phyloP scores from a whole-genome alignment of 2,797 vertebrate species.

The Oreochromis mossambicus region DNA sequence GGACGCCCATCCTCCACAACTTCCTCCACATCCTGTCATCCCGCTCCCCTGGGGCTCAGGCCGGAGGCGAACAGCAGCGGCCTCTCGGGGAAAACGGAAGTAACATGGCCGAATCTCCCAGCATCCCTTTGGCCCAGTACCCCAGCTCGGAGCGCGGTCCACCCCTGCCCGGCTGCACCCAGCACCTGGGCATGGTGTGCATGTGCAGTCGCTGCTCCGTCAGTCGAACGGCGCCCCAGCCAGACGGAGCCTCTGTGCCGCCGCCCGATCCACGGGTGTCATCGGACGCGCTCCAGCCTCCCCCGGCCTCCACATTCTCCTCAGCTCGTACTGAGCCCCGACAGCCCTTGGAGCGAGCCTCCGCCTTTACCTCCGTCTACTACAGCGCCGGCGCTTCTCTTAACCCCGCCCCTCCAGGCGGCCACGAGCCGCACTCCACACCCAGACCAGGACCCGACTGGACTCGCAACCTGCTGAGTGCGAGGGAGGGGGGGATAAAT shows the following conservation, averaged over 20 bases:
- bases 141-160: conserved; percentile 81
- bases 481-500: conserved; percentile 79
- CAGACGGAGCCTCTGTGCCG: conserved; percentile 72
- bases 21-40: conserved; percentile 98
- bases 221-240: conserved; percentile 77
- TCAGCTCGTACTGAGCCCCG: conserved; percentile 90
- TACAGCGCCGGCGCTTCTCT: conserved; percentile 86
- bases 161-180: conserved; percentile 88
- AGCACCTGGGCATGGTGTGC: conserved; percentile 94
- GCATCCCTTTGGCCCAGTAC: conserved; percentile 86
- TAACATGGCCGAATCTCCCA: conserved; percentile 74
- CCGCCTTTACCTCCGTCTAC: conserved; percentile 97
- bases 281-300: conserved; percentile 59
- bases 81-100: conserved; percentile 37
- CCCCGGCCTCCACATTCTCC: conserved; percentile 84
- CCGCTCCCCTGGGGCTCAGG: conserved; percentile 87
- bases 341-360: conserved; percentile 86
- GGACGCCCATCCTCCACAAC: conserved; percentile 98
- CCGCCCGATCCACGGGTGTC: conserved; percentile 73
- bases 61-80: conserved; percentile 77
- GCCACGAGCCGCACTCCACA: conserved; percentile 63
- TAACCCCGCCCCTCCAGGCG: conserved; percentile 75
- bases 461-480: conserved; percentile 88
- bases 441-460: conserved; percentile 69
- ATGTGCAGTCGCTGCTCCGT: conserved; percentile 92